Evolutionary conservation across 1,140 invertebrate species (phyloP).

Genomic region (Plectrocnemia conspersa): DNA sequence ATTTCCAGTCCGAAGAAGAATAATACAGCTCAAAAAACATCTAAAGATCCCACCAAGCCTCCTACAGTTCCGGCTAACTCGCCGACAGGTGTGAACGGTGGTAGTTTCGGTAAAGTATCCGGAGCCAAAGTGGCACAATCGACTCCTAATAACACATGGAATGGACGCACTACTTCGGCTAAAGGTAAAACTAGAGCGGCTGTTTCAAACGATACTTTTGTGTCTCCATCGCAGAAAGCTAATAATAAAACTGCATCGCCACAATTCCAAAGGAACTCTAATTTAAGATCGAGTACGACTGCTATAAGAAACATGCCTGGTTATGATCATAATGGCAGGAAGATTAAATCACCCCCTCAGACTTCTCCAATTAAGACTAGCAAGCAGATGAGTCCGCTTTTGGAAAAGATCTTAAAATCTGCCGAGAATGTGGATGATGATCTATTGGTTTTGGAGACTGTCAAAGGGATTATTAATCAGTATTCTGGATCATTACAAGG

Average conservation of each 20-base stretch:
- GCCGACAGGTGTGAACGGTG: constrained; percentile 45
- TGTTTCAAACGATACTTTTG: constrained; percentile 64
- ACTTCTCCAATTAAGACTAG: constrained; percentile 54
- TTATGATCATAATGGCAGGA: constrained; percentile 54
- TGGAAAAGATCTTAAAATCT: constrained; percentile 67
- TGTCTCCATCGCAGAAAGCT: constrained; percentile 49
- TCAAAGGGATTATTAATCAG: constrained; percentile 64
- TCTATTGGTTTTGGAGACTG: constrained; percentile 61
- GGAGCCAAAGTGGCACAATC: constrained; percentile 21
- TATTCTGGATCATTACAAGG: constrained; percentile 54
- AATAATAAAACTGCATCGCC: constrained; percentile 41
- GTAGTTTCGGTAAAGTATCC: constrained; percentile 25
- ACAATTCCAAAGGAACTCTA: constrained; percentile 57
- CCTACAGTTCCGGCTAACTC: constrained; percentile 39
- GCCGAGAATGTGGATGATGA: constrained; percentile 66
- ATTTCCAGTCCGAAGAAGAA: constrained; percentile 38
- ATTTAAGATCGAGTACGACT: constrained; percentile 59
- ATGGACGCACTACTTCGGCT: constrained; percentile 50
- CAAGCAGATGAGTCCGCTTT: constrained; percentile 56
- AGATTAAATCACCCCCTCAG: constrained; percentile 22
- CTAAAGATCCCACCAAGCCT: constrained; percentile 37
- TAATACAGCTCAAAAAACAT: constrained; percentile 30
- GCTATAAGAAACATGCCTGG: constrained; percentile 40
- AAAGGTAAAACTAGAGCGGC: constrained; percentile 53
- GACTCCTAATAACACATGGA: constrained; percentile 64